Base-by-base conservation (phyloP, 2,113 vertebrate species). In the Euleptes europaea region DNA sequence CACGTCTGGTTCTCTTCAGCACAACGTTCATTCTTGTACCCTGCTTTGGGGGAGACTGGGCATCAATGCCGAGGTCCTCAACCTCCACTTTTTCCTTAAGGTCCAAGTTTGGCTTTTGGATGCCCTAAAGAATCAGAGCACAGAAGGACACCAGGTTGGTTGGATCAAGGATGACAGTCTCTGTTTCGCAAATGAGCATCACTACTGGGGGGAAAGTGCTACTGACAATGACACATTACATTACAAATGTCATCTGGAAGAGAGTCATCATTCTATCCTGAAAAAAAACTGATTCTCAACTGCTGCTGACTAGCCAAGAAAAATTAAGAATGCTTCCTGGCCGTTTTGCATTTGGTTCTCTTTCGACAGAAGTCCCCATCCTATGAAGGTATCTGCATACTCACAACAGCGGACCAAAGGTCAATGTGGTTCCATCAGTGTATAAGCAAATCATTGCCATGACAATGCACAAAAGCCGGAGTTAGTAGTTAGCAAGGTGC, bases 1-100 rank as follows among this genome's bases (percentile, higher is more conserved):
- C 90, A 0, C 96, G 96, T 88, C 96, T 95, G 84, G 96, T 96
- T 93, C 96, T 96, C 94, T 97, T 97, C 80, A 96, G 93, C 75
- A 95, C 86, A 69, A 95, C 92, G 0, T 95, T 97, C 94, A 94
- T 94, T 88, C 96, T 95, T 83, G 96, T 94, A 75, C 94, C 94
- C 7, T 95, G 93, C 83, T 96, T 96, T 72, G 95, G 91, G 28
- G 95, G 95, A 90, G 94, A 90, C 84, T 96, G 96, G 73, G 93
- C 91, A 88, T 96, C 95, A 90, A 92, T 94, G 85, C 91, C 90
- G 78, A 95, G 95, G 80, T 96, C 95, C 57, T 96, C 96, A 88
- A 95, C 86, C 79, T 97, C 96, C 86, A 94, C 92, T 91, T 96
- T 97, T 84, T 97, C 96, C 86, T 97, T 97, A 80, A 95, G 90